A percentile compares a stretch with the other conserved stretches of the same genome.
Evolutionary conservation across 2,888 invertebrate genomes (phyloP).

Genomic region (Drosophila affinis): DNA sequence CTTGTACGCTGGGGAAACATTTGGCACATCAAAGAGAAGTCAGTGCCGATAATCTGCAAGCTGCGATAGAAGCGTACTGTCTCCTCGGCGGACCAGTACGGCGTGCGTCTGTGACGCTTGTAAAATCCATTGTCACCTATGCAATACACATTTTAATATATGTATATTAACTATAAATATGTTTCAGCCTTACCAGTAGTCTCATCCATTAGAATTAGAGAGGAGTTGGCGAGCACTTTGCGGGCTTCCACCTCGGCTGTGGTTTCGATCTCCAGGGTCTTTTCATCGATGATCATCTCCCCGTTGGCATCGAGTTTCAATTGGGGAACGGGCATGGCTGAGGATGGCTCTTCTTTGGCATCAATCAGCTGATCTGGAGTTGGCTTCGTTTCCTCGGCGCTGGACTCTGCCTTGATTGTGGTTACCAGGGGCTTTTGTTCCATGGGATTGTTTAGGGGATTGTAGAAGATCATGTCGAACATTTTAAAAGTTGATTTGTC

Average conservation of each 20-base stretch:
- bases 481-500: slow-evolving; percentile 91
- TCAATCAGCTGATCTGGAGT: slow-evolving; percentile 47
- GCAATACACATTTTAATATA: not conserved
- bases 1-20: slow-evolving; percentile 92
- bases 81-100: slow-evolving; percentile 91
- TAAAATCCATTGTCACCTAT: slow-evolving; percentile 86
- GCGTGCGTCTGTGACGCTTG: slow-evolving; percentile 87
- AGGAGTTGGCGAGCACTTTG: slow-evolving; percentile 87
- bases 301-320: slow-evolving; percentile 94
- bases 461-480: slow-evolving; percentile 96
- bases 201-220: slow-evolving; percentile 88
- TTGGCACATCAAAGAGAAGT: slow-evolving; percentile 94
- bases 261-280: slow-evolving; percentile 90
- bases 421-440: slow-evolving; percentile 82
- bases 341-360: slow-evolving; percentile 52
- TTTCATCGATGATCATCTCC: slow-evolving; percentile 92
- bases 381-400: slow-evolving; percentile 51
- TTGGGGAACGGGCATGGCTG: slow-evolving; percentile 89
- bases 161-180: not conserved
- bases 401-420: slow-evolving; percentile 80
- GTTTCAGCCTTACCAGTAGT: slow-evolving; percentile 64
- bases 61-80: slow-evolving; percentile 96
- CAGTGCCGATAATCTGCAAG: slow-evolving; percentile 94
- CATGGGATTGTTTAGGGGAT: slow-evolving; percentile 92
- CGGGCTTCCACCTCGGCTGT: slow-evolving; percentile 87